A percentile compares a stretch with the other conserved stretches of the same genome.
Evolutionary conservation across 2,113 vertebrate genomes (phyloP).

Genomic region (Podarcis muralis): DNA sequence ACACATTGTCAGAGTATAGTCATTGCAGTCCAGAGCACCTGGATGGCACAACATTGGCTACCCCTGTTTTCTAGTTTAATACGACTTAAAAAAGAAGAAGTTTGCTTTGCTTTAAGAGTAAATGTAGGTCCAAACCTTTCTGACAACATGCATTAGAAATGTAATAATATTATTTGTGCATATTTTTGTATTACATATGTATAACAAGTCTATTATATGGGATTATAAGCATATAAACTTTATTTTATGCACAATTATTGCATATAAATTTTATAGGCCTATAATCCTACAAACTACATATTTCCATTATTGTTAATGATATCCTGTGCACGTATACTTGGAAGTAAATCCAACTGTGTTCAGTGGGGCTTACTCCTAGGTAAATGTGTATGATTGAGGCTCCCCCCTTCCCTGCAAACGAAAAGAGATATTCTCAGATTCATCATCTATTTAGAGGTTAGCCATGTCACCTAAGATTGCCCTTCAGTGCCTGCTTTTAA

Average conservation of each 20-base stretch:
- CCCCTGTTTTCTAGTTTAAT: too few species aligned
- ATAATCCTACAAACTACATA: neutral
- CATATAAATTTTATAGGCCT: neutral
- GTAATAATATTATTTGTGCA: neutral
- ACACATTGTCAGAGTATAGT: neutral
- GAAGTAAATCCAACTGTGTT: neutral
- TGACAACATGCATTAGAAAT: neutral
- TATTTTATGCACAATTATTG: neutral
- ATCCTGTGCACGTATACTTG: too few species aligned
- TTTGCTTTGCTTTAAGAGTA: too few species aligned
- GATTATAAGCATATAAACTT: too few species aligned
- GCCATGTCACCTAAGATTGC: slow-evolving; percentile 25
- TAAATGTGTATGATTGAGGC: neutral
- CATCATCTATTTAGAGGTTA: slow-evolving; percentile 39
- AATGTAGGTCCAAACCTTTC: too few species aligned
- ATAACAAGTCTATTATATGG: too few species aligned
- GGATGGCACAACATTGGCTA: too few species aligned
- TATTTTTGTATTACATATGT: neutral
- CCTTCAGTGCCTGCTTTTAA: slow-evolving; percentile 20
- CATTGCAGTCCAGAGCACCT: neutral
- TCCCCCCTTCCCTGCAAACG: too few species aligned
- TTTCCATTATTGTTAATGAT: neutral
- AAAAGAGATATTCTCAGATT: neutral
- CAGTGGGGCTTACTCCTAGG: neutral
- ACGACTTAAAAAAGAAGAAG: too few species aligned